Percentiles rank a stretch among this genome's conserved stretches.
Evolutionary conservation across 2,113 vertebrate species (phyloP).

Genomic region (Tor tambroides): DNA sequence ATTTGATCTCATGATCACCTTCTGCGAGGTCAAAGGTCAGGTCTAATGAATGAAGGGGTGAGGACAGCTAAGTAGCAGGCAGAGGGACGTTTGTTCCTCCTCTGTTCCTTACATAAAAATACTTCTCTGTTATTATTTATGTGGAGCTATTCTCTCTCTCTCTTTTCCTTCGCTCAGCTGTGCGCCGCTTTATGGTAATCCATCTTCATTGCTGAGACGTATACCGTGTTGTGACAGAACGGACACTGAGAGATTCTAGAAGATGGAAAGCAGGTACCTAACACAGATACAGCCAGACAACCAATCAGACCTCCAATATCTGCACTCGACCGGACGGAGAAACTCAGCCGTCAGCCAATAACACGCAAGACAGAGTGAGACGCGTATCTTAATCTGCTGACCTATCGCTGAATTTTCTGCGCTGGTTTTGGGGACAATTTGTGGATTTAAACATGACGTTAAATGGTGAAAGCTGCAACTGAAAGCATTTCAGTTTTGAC

Average conservation of each 20-base stretch:
- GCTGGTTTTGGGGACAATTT: background rate
- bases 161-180: conserved; percentile 50
- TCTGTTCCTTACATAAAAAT: conserved; percentile 1
- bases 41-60: conserved; percentile 69
- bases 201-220: conserved; percentile 77
- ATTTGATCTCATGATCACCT: conserved; percentile 73
- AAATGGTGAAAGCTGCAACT: background rate
- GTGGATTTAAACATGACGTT: background rate
- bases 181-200: conserved; percentile 69
- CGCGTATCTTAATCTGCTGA: background rate
- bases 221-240: conserved; percentile 78
- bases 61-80: conserved; percentile 52
- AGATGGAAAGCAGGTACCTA: conserved; percentile 72
- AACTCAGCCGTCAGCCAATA: conserved; percentile 21
- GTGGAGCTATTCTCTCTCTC: conserved; percentile 13
- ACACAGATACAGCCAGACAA: conserved; percentile 69
- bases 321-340: conserved; percentile 22
- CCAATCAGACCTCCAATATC: conserved; percentile 68
- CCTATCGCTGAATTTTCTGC: background rate
- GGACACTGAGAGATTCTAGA: conserved; percentile 69
- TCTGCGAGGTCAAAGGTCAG: conserved; percentile 70
- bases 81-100: background rate
- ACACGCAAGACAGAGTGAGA: background rate
- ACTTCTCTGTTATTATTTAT: background rate
- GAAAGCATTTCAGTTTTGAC: background rate